A percentile compares a stretch with the other conserved stretches of the same genome.
Evolutionary conservation across 64 coral and sea anemone species (phyloP).

Genomic region (Astreopora myriophthalma): DNA sequence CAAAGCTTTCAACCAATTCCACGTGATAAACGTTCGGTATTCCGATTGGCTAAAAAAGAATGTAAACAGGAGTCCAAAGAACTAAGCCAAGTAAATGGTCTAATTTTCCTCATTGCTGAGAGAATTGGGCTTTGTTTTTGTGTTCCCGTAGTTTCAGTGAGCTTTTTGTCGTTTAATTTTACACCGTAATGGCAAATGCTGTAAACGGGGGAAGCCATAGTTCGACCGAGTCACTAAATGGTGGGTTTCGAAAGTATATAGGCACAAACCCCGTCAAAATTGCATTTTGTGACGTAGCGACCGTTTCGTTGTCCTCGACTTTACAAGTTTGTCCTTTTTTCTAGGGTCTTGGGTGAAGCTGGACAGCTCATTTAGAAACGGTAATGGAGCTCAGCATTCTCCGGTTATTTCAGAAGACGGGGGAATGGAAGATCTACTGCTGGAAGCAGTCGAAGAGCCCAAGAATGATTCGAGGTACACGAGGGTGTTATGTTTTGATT

Average conservation of each 20-base stretch:
- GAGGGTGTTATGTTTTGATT: neutral
- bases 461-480: constrained; percentile 42
- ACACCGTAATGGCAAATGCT: constrained; percentile 54
- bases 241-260: neutral
- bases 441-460: constrained; percentile 90
- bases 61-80: constrained; percentile 11
- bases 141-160: neutral
- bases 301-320: neutral
- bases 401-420: constrained; percentile 82
- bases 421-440: constrained; percentile 85
- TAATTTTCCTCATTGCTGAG: neutral
- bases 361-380: constrained; percentile 75
- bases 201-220: constrained; percentile 80
- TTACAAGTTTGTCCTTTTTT: neutral
- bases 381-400: constrained; percentile 85
- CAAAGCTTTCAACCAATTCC: neutral
- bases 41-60: constrained; percentile 2
- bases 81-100: neutral
- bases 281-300: neutral
- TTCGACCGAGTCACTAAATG: constrained; percentile 89
- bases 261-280: neutral
- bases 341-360: constrained; percentile 93
- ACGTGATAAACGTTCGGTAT: neutral
- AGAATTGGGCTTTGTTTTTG: neutral
- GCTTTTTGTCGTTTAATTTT: neutral